Conservation (phyloP, 2,888 invertebrate genomes). For the Erynnis tages region DNA sequence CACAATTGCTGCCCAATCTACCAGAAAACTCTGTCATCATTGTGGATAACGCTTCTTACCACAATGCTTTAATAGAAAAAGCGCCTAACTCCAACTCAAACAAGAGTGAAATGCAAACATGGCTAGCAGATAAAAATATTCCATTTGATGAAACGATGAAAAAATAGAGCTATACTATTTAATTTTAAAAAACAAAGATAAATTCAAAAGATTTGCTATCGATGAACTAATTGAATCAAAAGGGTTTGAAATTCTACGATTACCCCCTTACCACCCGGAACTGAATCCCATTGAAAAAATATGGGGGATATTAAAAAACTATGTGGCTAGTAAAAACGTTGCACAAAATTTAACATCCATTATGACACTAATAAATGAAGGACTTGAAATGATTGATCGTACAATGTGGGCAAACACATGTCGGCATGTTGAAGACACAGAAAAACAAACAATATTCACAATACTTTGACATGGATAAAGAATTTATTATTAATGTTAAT, state of each 20-base stretch:
- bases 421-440: background rate
- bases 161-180: background rate
- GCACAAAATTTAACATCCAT: background rate
- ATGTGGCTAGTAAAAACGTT: background rate
- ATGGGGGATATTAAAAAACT: background rate
- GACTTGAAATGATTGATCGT: background rate
- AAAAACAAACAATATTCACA: background rate
- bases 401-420: background rate
- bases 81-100: constrained; percentile 19
- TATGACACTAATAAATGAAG: background rate
- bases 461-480: background rate
- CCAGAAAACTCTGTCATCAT: constrained; percentile 29
- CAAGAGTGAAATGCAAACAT: background rate
- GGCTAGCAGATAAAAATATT: background rate
- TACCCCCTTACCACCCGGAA: background rate
- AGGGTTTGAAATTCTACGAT: background rate
- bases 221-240: background rate
- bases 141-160: background rate
- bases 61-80: constrained; percentile 25
- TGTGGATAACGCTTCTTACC: constrained; percentile 34
- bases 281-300: background rate
- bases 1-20: constrained; percentile 36
- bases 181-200: background rate
- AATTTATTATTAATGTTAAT: background rate
- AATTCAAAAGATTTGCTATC: background rate